Percentiles rank a stretch among this genome's conserved stretches.
phyloP scores from a whole-genome alignment of 2,797 vertebrate genomes.

The Falco cherrug region DNA sequence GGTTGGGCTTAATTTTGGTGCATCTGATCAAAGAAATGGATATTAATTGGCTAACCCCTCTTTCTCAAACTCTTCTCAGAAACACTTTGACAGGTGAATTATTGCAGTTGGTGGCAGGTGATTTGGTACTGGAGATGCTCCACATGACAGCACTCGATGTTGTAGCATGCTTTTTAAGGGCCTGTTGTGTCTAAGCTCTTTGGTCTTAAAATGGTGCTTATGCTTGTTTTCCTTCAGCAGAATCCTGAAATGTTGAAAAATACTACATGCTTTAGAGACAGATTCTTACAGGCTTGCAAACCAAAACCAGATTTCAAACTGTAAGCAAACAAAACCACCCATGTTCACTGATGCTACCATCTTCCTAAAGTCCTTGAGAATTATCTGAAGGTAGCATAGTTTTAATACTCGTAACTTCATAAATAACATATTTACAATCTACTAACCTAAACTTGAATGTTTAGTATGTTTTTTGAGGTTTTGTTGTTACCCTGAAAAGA shows the following conservation, averaged over 20 bases:
- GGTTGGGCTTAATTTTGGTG: not conserved
- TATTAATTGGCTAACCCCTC: not conserved
- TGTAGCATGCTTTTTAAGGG: not conserved
- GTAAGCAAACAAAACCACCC: not conserved
- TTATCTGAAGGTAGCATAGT: not conserved
- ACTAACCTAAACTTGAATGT: not conserved
- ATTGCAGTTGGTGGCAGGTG: not conserved
- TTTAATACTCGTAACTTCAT: not conserved
- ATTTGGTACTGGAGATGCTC: not conserved
- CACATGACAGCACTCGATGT: not conserved
- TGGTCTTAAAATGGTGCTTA: not conserved
- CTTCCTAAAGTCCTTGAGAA: not conserved
- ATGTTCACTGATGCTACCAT: not conserved
- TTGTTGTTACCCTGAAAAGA: not conserved
- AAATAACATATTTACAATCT: not conserved
- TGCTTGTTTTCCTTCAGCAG: not conserved
- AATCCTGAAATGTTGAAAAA: not conserved
- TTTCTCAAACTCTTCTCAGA: constrained; percentile 20
- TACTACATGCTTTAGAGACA: not conserved
- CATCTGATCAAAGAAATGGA: constrained; percentile 19
- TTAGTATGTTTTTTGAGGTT: not conserved
- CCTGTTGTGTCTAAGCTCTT: not conserved
- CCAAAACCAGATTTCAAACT: not conserved
- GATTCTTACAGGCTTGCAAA: not conserved
- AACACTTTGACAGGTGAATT: not conserved